phyloP scores from a whole-genome alignment of 2,888 invertebrate genomes.

The Nasonovia ribisnigri region DNA sequence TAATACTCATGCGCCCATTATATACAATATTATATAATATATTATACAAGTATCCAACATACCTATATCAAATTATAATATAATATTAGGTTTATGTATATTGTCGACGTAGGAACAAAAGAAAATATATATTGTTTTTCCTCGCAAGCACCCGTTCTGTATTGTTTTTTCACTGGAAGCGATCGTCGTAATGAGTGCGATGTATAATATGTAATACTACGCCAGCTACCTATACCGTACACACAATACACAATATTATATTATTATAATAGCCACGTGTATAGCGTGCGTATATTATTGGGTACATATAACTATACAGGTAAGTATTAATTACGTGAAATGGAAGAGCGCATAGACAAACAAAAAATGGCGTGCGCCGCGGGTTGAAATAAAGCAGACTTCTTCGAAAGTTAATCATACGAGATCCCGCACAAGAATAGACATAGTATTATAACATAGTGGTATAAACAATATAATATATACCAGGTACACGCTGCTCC shows the following conservation, averaged over 20 bases:
- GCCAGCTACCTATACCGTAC: not conserved
- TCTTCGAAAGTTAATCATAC: not conserved
- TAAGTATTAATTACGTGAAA: conserved; percentile 46
- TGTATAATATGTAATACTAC: not conserved
- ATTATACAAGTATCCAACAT: not conserved
- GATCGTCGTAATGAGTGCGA: not conserved
- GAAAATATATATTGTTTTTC: not conserved
- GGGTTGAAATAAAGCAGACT: conserved; percentile 17
- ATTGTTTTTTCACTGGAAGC: conserved; percentile 43
- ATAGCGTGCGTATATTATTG: not conserved
- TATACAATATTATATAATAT: not conserved
- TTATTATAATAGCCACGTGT: not conserved
- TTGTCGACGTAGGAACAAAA: not conserved
- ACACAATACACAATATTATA: not conserved
- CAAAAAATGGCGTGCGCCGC: conserved; percentile 42
- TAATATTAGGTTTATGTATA: not conserved
- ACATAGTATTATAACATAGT: not conserved
- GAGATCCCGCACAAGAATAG: not conserved
- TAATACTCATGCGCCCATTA: not conserved
- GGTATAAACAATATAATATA: not conserved
- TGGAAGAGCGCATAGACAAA: not conserved
- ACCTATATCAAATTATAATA: not conserved
- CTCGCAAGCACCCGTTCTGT: not conserved
- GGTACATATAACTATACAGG: not conserved
- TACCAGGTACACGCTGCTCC: not conserved